Percentiles rank a stretch among this genome's conserved stretches.
Evolutionary conservation across 2,888 invertebrate species (phyloP).

Genomic region (Aphidius colemani): DNA sequence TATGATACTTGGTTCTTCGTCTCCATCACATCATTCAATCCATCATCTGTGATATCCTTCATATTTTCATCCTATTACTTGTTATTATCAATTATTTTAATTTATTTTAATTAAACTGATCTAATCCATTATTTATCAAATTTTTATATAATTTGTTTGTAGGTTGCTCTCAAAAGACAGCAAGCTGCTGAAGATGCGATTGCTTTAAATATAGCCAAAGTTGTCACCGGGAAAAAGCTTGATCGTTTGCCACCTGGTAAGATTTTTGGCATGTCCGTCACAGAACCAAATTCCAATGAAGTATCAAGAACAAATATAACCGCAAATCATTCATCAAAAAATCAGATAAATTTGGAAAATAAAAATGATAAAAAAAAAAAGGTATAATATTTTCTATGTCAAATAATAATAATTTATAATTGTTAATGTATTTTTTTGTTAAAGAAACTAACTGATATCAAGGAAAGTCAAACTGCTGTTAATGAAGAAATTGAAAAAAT

Average conservation of each 20-base stretch:
- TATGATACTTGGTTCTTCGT: constrained; percentile 54
- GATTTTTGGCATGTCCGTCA: constrained; percentile 86
- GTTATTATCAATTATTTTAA: constrained; percentile 3
- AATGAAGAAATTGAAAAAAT: neutral
- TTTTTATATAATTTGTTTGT: neutral
- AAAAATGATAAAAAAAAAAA: neutral
- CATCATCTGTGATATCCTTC: neutral
- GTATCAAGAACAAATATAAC: neutral
- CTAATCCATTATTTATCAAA: neutral
- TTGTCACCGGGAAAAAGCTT: constrained; percentile 74
- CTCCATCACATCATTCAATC: constrained; percentile 40
- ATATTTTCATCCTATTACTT: constrained; percentile 5
- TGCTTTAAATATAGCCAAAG: constrained; percentile 87
- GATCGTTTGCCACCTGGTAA: constrained; percentile 84
- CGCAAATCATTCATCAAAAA: neutral
- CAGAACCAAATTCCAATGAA: constrained; percentile 66
- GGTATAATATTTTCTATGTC: neutral
- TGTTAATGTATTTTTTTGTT: no score
- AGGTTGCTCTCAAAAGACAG: constrained; percentile 94
- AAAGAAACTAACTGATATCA: no score
- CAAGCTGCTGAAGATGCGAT: constrained; percentile 98
- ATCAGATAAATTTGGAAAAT: neutral
- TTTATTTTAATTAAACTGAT: neutral
- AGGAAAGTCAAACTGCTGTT: no score
- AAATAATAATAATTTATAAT: no score